Conservation (phyloP, 2,888 invertebrate genomes). For the Octonoba sinensis region DNA sequence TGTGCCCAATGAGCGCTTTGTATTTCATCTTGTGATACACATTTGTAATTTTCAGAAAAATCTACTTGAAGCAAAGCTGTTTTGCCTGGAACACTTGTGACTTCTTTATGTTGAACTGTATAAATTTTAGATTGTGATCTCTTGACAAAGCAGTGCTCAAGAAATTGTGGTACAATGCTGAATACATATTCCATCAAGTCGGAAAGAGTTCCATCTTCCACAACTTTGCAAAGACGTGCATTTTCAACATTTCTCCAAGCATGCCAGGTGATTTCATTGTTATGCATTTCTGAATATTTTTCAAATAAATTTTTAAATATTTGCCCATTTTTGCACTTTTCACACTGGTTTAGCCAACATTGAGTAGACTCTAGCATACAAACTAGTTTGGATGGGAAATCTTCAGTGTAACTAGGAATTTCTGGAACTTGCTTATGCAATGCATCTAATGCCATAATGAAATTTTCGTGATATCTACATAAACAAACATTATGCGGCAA, state of each 20-base stretch:
- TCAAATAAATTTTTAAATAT: too few species aligned
- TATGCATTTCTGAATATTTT: background rate
- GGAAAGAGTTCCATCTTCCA: background rate
- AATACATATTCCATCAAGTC: background rate
- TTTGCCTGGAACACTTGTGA: background rate
- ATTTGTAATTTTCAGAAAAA: constrained; percentile 7
- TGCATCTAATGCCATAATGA: background rate
- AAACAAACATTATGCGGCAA: constrained; percentile 4
- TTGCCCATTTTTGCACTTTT: background rate
- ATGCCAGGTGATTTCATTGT: background rate
- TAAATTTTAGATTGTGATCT: background rate
- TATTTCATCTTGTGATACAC: background rate
- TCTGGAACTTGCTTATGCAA: background rate
- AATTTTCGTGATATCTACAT: constrained; percentile 8
- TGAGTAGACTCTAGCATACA: background rate
- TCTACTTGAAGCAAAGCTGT: background rate
- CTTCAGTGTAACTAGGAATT: background rate
- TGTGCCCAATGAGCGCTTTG: constrained; percentile 4
- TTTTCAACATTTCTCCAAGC: background rate
- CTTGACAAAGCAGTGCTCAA: constrained; percentile 7
- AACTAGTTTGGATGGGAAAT: background rate
- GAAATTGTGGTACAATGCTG: background rate
- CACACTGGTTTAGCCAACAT: background rate
- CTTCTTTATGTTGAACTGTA: background rate
- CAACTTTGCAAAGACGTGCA: background rate